Evolutionary conservation across 2,888 invertebrate genomes (phyloP).

Genomic region (Ochropleura plecta): DNA sequence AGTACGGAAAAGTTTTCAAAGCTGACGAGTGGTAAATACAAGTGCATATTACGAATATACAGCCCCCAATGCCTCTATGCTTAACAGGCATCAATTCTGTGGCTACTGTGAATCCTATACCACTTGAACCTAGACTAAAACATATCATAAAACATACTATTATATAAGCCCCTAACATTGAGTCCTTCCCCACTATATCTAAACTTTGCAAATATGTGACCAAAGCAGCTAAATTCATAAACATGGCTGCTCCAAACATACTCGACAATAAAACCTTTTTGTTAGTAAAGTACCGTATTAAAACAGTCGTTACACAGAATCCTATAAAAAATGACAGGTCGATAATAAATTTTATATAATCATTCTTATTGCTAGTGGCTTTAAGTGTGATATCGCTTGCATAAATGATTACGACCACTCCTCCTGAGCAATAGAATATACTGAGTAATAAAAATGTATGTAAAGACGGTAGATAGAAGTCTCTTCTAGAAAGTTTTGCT

Average conservation of each 20-base stretch:
- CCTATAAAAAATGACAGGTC: constrained; percentile 23
- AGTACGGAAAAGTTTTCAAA: constrained; percentile 28
- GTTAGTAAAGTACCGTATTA: constrained; percentile 9
- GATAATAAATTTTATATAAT: constrained; percentile 31
- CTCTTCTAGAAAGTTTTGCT: constrained; percentile 7
- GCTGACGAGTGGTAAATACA: constrained; percentile 20
- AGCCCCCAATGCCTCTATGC: constrained; percentile 27
- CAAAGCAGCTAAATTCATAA: constrained; percentile 15
- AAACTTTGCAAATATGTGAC: constrained; percentile 23
- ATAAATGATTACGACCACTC: constrained; percentile 23
- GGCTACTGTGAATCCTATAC: constrained; percentile 25
- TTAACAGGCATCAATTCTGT: constrained; percentile 38
- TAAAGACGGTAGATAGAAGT: constrained; percentile 33
- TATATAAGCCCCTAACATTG: constrained; percentile 37
- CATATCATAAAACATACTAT: constrained; percentile 8
- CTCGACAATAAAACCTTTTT: constrained; percentile 33
- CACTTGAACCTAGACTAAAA: constrained; percentile 14
- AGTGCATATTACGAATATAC: constrained; percentile 15
- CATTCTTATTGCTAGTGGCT: constrained; percentile 28
- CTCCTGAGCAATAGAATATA: constrained; percentile 25
- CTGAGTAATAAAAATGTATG: constrained; percentile 23
- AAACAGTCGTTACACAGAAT: constrained; percentile 2
- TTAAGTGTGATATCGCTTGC: constrained; percentile 34
- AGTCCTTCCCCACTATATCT: constrained; percentile 16
- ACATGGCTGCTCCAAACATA: constrained; percentile 15